These are phyloP conservation scores for Mustelus asterias DNA, from an alignment of 2,113 vertebrate species.

Conservation along the genomic window DNA sequence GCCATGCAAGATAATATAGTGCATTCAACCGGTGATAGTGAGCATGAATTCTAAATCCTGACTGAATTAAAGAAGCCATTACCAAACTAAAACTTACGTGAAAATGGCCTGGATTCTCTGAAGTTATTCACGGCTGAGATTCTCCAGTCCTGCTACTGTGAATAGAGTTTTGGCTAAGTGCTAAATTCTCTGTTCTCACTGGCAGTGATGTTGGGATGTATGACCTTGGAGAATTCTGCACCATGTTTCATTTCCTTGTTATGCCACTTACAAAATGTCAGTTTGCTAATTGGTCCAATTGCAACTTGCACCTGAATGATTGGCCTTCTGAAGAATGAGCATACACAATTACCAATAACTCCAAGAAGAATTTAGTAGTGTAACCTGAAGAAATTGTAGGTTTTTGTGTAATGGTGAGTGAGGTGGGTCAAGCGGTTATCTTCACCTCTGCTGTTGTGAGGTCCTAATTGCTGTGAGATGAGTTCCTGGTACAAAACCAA, in stretches of 20 bases:
- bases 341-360: not conserved
- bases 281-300: not conserved
- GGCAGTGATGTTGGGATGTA: too few relatives aligned
- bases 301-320: not conserved
- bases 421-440: not conserved
- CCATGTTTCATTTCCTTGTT: not conserved
- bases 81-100: not conserved
- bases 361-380: not conserved
- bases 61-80: not conserved
- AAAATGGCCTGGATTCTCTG: not conserved
- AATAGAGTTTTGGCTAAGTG: too few relatives aligned
- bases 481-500: not conserved
- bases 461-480: not conserved
- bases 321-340: not conserved
- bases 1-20: not conserved
- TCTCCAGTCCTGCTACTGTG: too few relatives aligned
- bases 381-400: not conserved
- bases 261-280: not conserved
- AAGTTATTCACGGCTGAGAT: too few relatives aligned
- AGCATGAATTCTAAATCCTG: not conserved
- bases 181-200: too few relatives aligned
- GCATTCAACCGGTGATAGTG: not conserved
- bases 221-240: too few relatives aligned
- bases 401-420: not conserved
- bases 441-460: not conserved